Conservation (phyloP, 2,113 vertebrate species). For the Notiomystis cincta region DNA sequence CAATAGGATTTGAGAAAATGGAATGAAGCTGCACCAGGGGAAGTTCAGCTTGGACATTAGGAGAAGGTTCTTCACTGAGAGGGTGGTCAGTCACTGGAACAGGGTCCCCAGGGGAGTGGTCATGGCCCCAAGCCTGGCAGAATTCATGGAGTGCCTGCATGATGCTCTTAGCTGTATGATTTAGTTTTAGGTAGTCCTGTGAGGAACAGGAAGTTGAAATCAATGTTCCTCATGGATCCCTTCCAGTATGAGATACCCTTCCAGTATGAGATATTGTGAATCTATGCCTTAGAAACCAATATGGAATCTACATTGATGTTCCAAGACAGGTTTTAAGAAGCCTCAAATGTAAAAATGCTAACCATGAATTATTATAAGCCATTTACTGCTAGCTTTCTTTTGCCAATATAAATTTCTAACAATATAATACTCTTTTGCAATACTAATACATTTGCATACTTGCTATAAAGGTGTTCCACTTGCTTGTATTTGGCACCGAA, state of each 20-base stretch:
- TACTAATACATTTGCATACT: neutral
- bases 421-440: neutral
- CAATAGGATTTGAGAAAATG: fast-evolving
- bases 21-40: neutral
- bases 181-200: neutral
- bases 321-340: neutral
- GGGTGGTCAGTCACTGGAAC: neutral
- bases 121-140: neutral
- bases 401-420: neutral
- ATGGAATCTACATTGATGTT: neutral
- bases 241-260: neutral
- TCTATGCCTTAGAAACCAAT: neutral
- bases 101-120: neutral
- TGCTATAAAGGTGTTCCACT: neutral
- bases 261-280: neutral
- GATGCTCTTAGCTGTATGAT: fast-evolving
- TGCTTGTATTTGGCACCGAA: neutral
- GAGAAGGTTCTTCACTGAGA: neutral
- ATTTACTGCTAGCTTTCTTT: neutral
- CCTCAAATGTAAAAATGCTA: neutral
- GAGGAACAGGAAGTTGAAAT: neutral
- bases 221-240: neutral
- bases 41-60: neutral
- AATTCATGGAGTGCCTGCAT: neutral
- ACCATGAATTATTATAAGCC: neutral